A percentile compares a stretch with the other conserved stretches of the same genome.
Evolutionary conservation across 1,140 invertebrate genomes (phyloP).

Genomic region (Nautilus pompilius): DNA sequence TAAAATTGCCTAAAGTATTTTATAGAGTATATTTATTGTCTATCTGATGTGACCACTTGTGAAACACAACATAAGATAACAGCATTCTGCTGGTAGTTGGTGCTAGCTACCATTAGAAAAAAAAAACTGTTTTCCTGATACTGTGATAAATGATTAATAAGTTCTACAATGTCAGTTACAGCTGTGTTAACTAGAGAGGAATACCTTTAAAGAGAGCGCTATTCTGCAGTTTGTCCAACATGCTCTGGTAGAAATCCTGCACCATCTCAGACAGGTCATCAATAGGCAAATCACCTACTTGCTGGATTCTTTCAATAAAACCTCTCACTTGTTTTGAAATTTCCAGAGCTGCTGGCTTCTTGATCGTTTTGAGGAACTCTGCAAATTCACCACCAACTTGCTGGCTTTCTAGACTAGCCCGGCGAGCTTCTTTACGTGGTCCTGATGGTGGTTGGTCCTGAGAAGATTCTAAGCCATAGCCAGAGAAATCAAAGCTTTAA

Average conservation of each 20-base stretch:
- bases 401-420: slow-evolving; percentile 52
- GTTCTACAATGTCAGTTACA: no score
- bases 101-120: no score
- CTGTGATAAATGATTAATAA: no score
- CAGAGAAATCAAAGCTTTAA: no score
- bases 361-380: slow-evolving; percentile 49
- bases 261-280: slow-evolving; percentile 87
- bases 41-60: no score
- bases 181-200: no score
- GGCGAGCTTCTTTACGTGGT: slow-evolving; percentile 28
- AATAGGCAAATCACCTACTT: slow-evolving; percentile 66
- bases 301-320: slow-evolving; percentile 68
- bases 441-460: slow-evolving; percentile 5
- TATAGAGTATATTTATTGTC: no score
- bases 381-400: slow-evolving; percentile 52
- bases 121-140: no score
- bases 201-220: slow-evolving; percentile 69
- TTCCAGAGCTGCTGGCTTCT: slow-evolving; percentile 63
- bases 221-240: slow-evolving; percentile 66
- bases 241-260: slow-evolving; percentile 85
- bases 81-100: no score
- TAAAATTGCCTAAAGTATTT: no score
- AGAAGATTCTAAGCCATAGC: no score
- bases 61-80: no score
- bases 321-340: slow-evolving; percentile 64